A percentile compares a stretch with the other conserved stretches of the same genome.
Evolutionary conservation across 2,888 invertebrate genomes (phyloP).

Genomic region (Ornithoptera alexandrae): DNA sequence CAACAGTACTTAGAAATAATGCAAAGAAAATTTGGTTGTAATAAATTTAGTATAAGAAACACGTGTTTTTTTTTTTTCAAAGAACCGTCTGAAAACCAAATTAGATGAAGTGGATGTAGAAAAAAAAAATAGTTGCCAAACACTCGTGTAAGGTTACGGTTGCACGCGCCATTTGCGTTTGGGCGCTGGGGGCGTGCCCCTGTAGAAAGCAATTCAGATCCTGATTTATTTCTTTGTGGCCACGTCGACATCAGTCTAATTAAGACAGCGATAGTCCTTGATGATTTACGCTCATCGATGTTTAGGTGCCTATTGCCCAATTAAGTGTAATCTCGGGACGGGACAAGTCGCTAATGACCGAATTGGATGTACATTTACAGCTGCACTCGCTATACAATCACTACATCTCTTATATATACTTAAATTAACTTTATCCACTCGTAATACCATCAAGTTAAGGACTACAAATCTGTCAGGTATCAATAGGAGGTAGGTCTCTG

Average conservation of each 20-base stretch:
- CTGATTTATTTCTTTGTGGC: constrained; percentile 69
- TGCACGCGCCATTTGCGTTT: constrained; percentile 78
- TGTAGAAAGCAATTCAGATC: constrained; percentile 74
- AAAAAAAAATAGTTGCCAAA: constrained; percentile 62
- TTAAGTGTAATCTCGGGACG: neutral
- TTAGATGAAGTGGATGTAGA: constrained; percentile 49
- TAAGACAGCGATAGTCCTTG: constrained; percentile 61
- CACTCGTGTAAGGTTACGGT: constrained; percentile 69
- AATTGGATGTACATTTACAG: no score
- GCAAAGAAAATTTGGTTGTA: neutral
- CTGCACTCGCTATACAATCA: no score
- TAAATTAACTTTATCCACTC: no score
- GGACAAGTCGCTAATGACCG: no score
- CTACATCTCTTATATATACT: no score
- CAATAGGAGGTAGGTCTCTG: no score
- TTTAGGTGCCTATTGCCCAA: constrained; percentile 40
- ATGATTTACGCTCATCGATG: constrained; percentile 60
- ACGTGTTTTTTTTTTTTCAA: neutral
- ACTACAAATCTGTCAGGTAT: no score
- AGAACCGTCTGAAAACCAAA: neutral
- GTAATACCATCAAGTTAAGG: no score
- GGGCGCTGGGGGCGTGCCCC: constrained; percentile 72
- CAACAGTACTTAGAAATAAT: neutral
- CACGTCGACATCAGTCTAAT: constrained; percentile 73
- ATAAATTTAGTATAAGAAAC: neutral